Evolutionary conservation across 1,140 invertebrate species (phyloP).

Genomic region (Zaprionus nigranus): DNA sequence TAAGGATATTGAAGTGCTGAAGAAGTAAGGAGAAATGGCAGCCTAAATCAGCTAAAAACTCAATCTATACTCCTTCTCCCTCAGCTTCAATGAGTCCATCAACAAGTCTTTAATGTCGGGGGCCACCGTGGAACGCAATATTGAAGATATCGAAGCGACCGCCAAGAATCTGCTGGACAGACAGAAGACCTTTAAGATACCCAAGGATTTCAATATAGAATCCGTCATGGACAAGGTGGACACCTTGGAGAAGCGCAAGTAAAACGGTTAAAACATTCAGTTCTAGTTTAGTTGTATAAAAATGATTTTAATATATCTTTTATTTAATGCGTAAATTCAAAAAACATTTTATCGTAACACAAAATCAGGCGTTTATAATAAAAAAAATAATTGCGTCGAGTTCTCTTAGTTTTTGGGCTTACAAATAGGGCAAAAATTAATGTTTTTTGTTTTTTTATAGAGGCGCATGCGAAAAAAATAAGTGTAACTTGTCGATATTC

Average conservation of each 20-base stretch:
- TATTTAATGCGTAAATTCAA: constrained; percentile 75
- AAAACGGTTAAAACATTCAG: constrained; percentile 8
- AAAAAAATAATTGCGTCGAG: constrained; percentile 39
- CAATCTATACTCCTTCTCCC: no score
- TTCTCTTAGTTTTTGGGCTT: constrained; percentile 49
- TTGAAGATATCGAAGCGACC: constrained; percentile 36
- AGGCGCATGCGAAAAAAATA: constrained; percentile 34
- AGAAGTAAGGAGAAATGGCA: constrained; percentile 39
- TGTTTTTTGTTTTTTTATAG: neutral
- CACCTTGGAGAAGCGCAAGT: constrained; percentile 35
- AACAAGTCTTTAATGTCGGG: constrained; percentile 54
- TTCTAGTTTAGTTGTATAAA: constrained; percentile 59
- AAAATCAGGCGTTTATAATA: constrained; percentile 61
- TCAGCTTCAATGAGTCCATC: constrained; percentile 15
- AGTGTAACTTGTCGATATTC: constrained; percentile 25
- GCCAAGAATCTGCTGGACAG: constrained; percentile 45
- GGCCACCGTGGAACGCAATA: constrained; percentile 30
- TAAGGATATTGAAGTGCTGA: constrained; percentile 49
- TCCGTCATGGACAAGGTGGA: constrained; percentile 67
- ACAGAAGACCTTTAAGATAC: constrained; percentile 45
- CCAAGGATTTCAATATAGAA: constrained; percentile 66
- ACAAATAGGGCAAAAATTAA: constrained; percentile 35
- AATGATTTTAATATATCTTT: constrained; percentile 67
- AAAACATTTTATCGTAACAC: constrained; percentile 70
- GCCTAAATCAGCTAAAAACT: neutral